Conservation (phyloP, 2,888 invertebrate genomes). For the Tetragonisca angustula region DNA sequence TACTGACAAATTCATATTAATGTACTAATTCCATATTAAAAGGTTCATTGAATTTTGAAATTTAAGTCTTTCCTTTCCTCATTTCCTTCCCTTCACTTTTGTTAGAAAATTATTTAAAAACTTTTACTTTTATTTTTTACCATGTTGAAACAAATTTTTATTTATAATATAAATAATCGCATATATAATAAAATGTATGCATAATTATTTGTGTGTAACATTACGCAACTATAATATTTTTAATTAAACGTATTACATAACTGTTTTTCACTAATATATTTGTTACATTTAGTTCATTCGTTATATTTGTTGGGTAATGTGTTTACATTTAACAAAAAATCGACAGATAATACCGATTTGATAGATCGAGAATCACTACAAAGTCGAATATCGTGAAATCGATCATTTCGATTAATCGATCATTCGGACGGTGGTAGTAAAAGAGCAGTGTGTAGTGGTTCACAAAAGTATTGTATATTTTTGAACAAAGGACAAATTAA, state of each 20-base stretch:
- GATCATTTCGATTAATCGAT: constrained; percentile 57
- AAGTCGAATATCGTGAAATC: constrained; percentile 45
- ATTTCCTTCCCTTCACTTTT: not conserved
- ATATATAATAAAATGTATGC: not conserved
- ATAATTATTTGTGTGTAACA: not conserved
- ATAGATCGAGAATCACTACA: constrained; percentile 36
- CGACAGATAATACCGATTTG: constrained; percentile 49
- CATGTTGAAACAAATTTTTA: not conserved
- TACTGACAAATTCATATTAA: not conserved
- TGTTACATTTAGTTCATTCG: too few species aligned
- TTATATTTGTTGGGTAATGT: constrained; percentile 1
- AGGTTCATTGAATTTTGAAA: not conserved
- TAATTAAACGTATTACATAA: not conserved
- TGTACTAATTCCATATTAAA: not conserved
- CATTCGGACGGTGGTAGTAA: constrained; percentile 32
- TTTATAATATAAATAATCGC: not conserved
- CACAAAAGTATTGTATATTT: constrained; percentile 41
- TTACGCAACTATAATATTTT: not conserved
- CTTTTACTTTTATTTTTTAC: not conserved
- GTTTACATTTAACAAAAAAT: constrained; percentile 12
- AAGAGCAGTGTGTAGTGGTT: constrained; percentile 49
- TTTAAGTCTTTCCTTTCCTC: not conserved
- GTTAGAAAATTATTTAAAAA: not conserved
- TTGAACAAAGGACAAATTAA: constrained; percentile 37
- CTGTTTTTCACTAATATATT: not conserved